phyloP scores from a whole-genome alignment of 2,888 invertebrate genomes.

The Netelia virgata region DNA sequence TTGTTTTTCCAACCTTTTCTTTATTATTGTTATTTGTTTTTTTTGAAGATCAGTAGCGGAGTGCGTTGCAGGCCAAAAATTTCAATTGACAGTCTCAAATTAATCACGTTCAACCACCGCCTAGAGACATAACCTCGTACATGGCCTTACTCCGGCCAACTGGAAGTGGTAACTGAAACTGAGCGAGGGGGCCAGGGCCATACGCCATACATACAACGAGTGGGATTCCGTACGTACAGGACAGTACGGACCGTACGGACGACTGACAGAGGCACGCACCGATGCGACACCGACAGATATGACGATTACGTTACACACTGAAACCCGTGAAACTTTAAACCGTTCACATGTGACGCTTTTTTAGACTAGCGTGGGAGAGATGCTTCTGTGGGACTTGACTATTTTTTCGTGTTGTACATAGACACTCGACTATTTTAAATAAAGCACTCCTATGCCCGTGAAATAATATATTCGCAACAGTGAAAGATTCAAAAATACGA shows the following conservation, averaged over 20 bases:
- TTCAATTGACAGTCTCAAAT: slow-evolving; percentile 44
- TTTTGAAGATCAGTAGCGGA: background rate
- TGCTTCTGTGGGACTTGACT: background rate
- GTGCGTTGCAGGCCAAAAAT: slow-evolving; percentile 22
- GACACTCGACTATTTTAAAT: background rate
- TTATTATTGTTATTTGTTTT: background rate
- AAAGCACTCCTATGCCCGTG: background rate
- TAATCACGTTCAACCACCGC: slow-evolving; percentile 31
- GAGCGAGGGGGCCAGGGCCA: background rate
- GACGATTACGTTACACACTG: background rate
- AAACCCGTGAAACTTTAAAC: slow-evolving; percentile 23
- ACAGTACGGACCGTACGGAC: too few relatives aligned
- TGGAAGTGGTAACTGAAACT: slow-evolving; percentile 60
- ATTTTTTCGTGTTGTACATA: slow-evolving; percentile 1
- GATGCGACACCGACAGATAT: background rate
- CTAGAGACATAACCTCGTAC: slow-evolving; percentile 65
- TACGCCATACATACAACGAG: background rate
- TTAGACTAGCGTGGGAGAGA: slow-evolving; percentile 24
- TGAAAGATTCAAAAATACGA: background rate
- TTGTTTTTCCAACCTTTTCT: slow-evolving; percentile 36
- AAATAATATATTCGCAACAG: background rate
- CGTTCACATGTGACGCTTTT: background rate
- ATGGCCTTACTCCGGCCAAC: slow-evolving; percentile 54
- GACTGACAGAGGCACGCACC: slow-evolving; percentile 12
- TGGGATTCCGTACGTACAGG: background rate